These are phyloP conservation scores for Nasonia longicornis DNA, from an alignment of 1,140 invertebrate species.

Conservation along the genomic window DNA sequence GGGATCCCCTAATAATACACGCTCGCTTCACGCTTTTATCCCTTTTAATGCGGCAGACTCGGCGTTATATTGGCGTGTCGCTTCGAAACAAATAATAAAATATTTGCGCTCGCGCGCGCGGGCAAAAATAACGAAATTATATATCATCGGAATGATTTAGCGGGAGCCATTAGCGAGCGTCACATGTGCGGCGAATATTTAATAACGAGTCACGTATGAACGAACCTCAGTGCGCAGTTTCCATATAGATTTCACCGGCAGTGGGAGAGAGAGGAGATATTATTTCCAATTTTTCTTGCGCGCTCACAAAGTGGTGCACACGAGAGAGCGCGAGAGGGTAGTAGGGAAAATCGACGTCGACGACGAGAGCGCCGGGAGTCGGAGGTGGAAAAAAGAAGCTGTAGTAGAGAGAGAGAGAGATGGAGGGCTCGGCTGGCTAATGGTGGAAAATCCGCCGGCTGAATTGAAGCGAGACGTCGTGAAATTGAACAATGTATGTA, in stretches of 20 bases:
- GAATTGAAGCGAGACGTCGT: slow-evolving; percentile 64
- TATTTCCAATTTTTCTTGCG: slow-evolving; percentile 63
- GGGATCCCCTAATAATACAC: slow-evolving; percentile 21
- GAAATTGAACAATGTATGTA: slow-evolving; percentile 63
- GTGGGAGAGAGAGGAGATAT: slow-evolving; percentile 52
- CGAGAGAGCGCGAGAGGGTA: slow-evolving; percentile 13
- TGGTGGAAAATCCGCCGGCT: slow-evolving; percentile 62
- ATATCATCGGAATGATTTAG: background rate
- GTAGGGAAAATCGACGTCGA: background rate
- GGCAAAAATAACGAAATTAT: background rate
- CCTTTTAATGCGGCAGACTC: slow-evolving; percentile 51
- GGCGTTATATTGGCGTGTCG: slow-evolving; percentile 54
- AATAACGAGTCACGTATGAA: slow-evolving; percentile 49
- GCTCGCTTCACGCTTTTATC: slow-evolving; percentile 48
- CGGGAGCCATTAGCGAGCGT: slow-evolving; percentile 36
- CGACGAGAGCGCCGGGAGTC: background rate
- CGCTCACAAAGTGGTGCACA: slow-evolving; percentile 56
- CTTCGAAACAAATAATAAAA: no score
- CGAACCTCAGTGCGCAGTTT: slow-evolving; percentile 41
- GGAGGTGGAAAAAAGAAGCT: slow-evolving; percentile 32
- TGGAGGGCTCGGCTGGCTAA: slow-evolving; percentile 51
- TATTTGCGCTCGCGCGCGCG: no score
- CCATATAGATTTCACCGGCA: slow-evolving; percentile 42
- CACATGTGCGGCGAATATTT: slow-evolving; percentile 43
- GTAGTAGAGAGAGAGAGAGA: background rate